phyloP scores from a whole-genome alignment of 2,797 vertebrate genomes.

The Pampus argenteus region DNA sequence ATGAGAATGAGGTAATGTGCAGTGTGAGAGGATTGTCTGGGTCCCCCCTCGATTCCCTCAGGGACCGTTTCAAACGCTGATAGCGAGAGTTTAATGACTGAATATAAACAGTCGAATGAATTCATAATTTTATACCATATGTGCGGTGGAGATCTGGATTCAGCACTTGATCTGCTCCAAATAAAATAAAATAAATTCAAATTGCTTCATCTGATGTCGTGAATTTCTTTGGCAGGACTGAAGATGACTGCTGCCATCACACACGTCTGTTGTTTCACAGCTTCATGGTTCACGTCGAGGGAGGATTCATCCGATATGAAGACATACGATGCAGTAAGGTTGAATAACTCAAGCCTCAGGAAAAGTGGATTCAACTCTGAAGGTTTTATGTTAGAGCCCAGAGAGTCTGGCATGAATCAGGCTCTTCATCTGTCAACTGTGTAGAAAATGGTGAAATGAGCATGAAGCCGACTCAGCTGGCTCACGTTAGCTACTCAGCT shows the following conservation, averaged over 20 bases:
- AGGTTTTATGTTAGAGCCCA: not conserved
- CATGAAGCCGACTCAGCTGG: not conserved
- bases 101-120: constrained; percentile 38
- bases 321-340: not conserved
- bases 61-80: constrained; percentile 51
- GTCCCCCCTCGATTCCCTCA: constrained; percentile 20
- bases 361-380: not conserved
- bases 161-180: constrained; percentile 18
- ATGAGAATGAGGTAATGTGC: constrained; percentile 70
- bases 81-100: constrained; percentile 38
- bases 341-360: not conserved
- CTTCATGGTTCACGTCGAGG: not conserved
- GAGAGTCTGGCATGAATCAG: not conserved
- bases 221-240: not conserved
- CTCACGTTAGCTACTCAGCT: too few relatives aligned
- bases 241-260: not conserved
- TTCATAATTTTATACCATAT: constrained; percentile 30
- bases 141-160: constrained; percentile 22
- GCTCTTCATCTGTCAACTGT: not conserved
- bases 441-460: not conserved
- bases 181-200: constrained; percentile 9
- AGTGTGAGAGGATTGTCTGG: constrained; percentile 20
- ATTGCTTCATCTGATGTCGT: constrained; percentile 2
- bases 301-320: constrained; percentile 1
- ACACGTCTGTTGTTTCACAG: constrained; percentile 5